A percentile compares a stretch with the other conserved stretches of the same genome.
These are phyloP conservation scores for Peromyscus maniculatus DNA, from an alignment of 2,113 vertebrate species.

Conservation along the genomic window DNA sequence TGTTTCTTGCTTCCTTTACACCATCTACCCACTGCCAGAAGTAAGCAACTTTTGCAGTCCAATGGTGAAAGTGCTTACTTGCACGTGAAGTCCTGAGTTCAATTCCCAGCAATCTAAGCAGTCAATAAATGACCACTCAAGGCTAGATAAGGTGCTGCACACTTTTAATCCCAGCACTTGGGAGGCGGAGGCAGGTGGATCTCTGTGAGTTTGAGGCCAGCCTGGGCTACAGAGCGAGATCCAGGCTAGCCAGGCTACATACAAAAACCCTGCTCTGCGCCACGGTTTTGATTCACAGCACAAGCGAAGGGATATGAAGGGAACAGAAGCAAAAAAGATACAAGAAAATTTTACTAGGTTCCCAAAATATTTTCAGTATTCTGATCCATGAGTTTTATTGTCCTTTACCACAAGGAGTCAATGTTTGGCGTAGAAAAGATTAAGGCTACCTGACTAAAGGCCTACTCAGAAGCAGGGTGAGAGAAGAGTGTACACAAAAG, in stretches of 20 bases:
- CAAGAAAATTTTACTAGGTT: neutral
- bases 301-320: neutral
- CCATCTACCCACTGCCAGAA: neutral
- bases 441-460: neutral
- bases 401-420: neutral
- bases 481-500: neutral
- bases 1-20: neutral
- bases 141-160: neutral
- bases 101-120: neutral
- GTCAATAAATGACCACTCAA: neutral
- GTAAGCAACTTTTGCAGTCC: neutral
- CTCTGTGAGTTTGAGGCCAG: neutral
- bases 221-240: neutral
- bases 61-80: neutral
- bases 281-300: neutral
- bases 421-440: constrained; percentile 5
- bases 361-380: neutral
- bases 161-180: neutral
- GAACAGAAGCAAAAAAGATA: neutral
- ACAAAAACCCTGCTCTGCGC: neutral
- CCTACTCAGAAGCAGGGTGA: neutral
- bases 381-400: constrained; percentile 8
- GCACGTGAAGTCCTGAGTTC: neutral
- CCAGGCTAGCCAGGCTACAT: neutral
- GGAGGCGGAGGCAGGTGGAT: neutral